Conservation (phyloP, 2,113 vertebrate species). For the Serinus canaria region DNA sequence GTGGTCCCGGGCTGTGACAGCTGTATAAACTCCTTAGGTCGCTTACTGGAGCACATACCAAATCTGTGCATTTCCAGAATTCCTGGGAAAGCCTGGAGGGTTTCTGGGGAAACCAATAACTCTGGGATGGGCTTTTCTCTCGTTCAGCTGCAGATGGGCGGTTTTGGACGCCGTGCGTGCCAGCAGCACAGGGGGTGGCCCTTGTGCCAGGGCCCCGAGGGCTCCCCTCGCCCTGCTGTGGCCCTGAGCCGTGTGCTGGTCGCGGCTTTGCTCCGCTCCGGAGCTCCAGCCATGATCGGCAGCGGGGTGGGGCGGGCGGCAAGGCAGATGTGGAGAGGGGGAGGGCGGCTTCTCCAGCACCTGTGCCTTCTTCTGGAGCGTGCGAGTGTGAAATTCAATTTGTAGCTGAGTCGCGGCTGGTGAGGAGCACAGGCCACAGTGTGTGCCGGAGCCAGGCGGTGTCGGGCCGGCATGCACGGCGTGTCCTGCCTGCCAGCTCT, state of each 20-base stretch:
- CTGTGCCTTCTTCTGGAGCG: not conserved
- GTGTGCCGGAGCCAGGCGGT: not conserved
- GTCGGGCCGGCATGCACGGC: not conserved
- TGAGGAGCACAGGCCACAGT: not conserved
- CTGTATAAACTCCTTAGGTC: not conserved
- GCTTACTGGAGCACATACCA: not conserved
- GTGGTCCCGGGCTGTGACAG: not conserved
- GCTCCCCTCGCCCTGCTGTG: not conserved
- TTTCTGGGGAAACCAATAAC: conserved; percentile 3
- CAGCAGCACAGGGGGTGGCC: not conserved
- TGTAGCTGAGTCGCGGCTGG: not conserved
- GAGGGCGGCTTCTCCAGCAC: not conserved
- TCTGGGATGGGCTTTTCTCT: not conserved
- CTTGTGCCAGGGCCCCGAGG: not conserved
- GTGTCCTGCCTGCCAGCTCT: conserved; percentile 33
- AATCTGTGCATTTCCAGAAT: not conserved
- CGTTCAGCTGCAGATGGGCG: not conserved
- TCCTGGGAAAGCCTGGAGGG: not conserved
- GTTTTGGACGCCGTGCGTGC: not conserved
- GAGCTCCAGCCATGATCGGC: accelerated
- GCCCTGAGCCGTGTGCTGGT: accelerated
- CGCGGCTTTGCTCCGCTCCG: not conserved
- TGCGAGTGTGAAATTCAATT: not conserved
- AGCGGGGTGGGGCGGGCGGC: not conserved
- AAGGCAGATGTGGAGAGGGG: not conserved